Percentiles rank a stretch among this genome's conserved stretches.
Conservation (phyloP, 1,140 invertebrate species). For the Pogonus chalceus region DNA sequence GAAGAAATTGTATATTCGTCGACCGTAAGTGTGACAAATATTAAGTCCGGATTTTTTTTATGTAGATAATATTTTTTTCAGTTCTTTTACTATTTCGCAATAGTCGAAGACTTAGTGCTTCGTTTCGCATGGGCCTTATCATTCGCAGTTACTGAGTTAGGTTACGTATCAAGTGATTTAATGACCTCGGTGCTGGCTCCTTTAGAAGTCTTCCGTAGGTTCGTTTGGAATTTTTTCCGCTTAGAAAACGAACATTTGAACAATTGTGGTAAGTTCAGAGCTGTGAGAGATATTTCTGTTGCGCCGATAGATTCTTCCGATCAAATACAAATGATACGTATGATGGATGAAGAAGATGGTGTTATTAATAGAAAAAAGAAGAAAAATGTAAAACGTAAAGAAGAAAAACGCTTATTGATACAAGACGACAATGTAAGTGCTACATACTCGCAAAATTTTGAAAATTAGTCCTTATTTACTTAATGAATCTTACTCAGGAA, state of each 20-base stretch:
- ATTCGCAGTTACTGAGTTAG: constrained; percentile 65
- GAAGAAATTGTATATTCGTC: constrained; percentile 72
- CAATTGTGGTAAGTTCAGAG: constrained; percentile 89
- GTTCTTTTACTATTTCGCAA: constrained; percentile 95
- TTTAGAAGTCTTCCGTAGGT: constrained; percentile 76
- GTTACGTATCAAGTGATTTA: constrained; percentile 59
- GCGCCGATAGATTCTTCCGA: constrained; percentile 71
- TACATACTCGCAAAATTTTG: background rate
- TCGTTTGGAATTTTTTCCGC: constrained; percentile 90
- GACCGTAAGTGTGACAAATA: constrained; percentile 38
- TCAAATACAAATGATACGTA: constrained; percentile 55
- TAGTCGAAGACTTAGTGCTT: constrained; percentile 72
- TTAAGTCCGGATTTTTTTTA: constrained; percentile 5
- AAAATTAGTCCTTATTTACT: background rate
- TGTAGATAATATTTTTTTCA: constrained; percentile 31
- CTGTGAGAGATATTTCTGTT: constrained; percentile 81
- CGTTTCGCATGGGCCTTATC: constrained; percentile 74
- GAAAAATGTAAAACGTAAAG: constrained; percentile 40
- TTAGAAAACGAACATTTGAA: constrained; percentile 90
- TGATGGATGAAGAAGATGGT: constrained; percentile 65
- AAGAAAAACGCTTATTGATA: constrained; percentile 42
- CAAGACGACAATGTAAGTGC: constrained; percentile 37
- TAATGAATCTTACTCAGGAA: too few relatives aligned
- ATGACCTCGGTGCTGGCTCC: constrained; percentile 68
- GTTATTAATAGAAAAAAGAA: constrained; percentile 44